Evolutionary conservation across 2,113 vertebrate genomes (phyloP), one percentile per base, ranked within the genome.

Genomic region (Saccopteryx bilineata): DNA sequence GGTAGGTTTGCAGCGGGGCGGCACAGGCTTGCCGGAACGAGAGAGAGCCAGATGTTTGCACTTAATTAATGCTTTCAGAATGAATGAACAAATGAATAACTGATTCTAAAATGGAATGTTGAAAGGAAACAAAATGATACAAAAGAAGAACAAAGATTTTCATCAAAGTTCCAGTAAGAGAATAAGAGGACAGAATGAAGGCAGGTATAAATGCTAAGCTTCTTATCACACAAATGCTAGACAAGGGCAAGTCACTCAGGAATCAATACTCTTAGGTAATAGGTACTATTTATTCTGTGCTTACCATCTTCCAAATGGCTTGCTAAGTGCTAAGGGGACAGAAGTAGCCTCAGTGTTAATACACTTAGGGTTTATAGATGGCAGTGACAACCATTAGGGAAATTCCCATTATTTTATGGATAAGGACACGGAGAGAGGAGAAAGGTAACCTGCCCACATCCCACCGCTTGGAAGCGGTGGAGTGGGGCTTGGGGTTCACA

Each of bases 101-200:
- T 69, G 78, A 58, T 39, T 39, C 24, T 65, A 58, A 66, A 72
- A 18, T 48, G 26, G 39, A 72, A 54, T 58, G 39, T 21, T 65
- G 54, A 56, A 92, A 92, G 69, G 39, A 90, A 92, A 65, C 33
- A 82, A 81, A 89, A 86, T 24, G 23, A 28, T 63, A 78, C 28
- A 19, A 60, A 23, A 28, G 11, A 54, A 26, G 33, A 68, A 31
- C 18, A 46, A 75, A 50, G 39, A n/a, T 33, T 85, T 86, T 52
- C 58, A 46, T 52, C 68, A 7, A 82, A 76, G 33, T 87, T 80
- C n/a, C 76, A 50, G 56, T 50, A 50, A 74, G 83, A 86, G 19
- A 78, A 5, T 15, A 48, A 72, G 71, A 72, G 5, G 9, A 21
- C 18, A 81, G 66, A 75, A 31, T 31, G 24, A 69, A 72, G 33